Percentiles rank a stretch among this genome's conserved stretches.
Evolutionary conservation across 23 tunicate species (phyloP).

Genomic region (Trididemnum nubilum): DNA sequence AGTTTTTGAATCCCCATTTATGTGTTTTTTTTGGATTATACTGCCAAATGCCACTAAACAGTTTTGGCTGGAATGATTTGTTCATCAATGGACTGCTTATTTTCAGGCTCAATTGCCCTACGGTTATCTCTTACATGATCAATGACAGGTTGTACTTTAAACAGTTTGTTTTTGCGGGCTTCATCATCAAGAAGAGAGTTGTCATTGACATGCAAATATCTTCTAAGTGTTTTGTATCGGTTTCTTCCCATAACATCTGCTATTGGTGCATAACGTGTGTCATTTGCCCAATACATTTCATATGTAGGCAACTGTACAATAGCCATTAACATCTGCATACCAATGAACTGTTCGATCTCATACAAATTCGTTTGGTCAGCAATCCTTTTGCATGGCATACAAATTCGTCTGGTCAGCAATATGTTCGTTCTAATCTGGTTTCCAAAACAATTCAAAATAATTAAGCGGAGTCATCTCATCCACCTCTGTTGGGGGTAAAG

Average conservation of each 20-base stretch:
- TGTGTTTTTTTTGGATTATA: constrained; percentile 19
- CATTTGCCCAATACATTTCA: constrained; percentile 5
- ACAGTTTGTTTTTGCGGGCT: neutral
- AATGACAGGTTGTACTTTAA: constrained; percentile 14
- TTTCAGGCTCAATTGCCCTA: constrained; percentile 4
- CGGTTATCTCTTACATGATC: constrained; percentile 7
- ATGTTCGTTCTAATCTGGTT: too few relatives aligned
- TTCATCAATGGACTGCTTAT: constrained; percentile 30
- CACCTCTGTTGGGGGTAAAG: too few relatives aligned
- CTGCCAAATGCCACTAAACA: too few relatives aligned
- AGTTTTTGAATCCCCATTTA: constrained; percentile 23
- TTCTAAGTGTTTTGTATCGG: neutral
- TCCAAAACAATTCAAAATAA: too few relatives aligned
- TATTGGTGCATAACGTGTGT: neutral
- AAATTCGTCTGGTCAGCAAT: too few relatives aligned
- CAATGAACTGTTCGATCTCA: constrained; percentile 30
- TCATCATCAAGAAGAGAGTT: neutral
- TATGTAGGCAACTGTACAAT: neutral
- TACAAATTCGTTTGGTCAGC: too few relatives aligned
- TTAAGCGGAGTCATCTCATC: too few relatives aligned
- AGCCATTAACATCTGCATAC: constrained; percentile 15
- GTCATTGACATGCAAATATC: constrained; percentile 17
- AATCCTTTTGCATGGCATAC: too few relatives aligned
- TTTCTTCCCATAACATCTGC: constrained; percentile 19
- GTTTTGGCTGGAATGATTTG: constrained; percentile 38